Evolutionary conservation across 2,888 invertebrate species (phyloP).

Genomic region (Drosophila formosana): DNA sequence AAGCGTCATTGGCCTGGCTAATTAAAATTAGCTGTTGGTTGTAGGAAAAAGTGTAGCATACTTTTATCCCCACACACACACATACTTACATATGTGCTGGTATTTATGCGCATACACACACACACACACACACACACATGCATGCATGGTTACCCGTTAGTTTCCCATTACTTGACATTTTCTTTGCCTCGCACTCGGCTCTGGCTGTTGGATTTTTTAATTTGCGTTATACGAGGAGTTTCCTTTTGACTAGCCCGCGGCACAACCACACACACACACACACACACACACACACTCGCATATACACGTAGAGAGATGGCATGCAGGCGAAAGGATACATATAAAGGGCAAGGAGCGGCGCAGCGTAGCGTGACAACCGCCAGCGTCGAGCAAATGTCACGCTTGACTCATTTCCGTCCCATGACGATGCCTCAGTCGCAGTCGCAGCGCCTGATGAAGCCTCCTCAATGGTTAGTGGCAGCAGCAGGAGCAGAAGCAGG

Average conservation of each 20-base stretch:
- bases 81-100: neutral
- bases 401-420: constrained; percentile 81
- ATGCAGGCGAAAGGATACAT: constrained; percentile 63
- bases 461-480: constrained; percentile 70
- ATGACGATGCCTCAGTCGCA: constrained; percentile 57
- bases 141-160: constrained; percentile 68
- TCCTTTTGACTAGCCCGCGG: constrained; percentile 75
- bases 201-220: constrained; percentile 76
- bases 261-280: constrained; percentile 35
- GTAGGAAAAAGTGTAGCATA: constrained; percentile 55
- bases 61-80: constrained; percentile 44
- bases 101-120: constrained; percentile 40
- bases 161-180: constrained; percentile 72
- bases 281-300: constrained; percentile 23
- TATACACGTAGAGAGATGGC: constrained; percentile 24
- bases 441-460: constrained; percentile 49
- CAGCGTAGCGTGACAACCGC: constrained; percentile 69
- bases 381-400: constrained; percentile 77
- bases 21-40: constrained; percentile 59
- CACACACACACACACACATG: neutral
- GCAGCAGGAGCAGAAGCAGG: constrained; percentile 30
- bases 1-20: constrained; percentile 44
- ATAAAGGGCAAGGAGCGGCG: constrained; percentile 60
- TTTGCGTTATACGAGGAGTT: constrained; percentile 81
- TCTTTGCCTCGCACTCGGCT: constrained; percentile 61